phyloP scores from a whole-genome alignment of 2,113 vertebrate species.

The Leptosomus discolor region DNA sequence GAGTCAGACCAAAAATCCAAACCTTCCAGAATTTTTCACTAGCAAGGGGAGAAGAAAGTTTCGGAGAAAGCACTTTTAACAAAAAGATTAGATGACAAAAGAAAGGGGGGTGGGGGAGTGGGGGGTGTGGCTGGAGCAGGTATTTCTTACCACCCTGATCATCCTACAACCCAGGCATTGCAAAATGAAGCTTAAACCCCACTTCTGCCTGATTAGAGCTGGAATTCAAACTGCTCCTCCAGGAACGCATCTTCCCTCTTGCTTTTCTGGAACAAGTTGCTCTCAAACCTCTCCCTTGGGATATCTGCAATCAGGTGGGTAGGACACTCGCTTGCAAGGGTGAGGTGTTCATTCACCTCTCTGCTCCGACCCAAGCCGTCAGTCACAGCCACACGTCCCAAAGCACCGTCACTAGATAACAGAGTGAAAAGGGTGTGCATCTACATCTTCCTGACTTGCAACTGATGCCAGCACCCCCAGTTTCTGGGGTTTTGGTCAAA shows the following conservation, averaged over 20 bases:
- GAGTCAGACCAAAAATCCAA: neutral
- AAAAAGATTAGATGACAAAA: neutral
- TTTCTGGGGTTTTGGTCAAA: neutral
- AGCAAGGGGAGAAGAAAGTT: neutral
- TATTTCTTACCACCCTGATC: neutral
- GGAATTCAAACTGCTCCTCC: neutral
- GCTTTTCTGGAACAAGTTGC: neutral
- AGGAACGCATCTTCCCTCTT: neutral
- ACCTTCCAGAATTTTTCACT: neutral
- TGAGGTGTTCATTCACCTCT: accelerated
- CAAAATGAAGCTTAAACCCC: neutral
- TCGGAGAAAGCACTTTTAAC: neutral
- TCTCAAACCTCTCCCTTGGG: neutral
- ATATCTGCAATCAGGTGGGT: neutral
- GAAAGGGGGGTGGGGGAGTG: neutral
- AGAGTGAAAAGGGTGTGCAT: neutral
- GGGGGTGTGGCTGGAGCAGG: neutral
- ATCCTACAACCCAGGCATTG: neutral
- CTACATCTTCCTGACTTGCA: neutral
- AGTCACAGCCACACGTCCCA: neutral
- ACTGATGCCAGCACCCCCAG: neutral
- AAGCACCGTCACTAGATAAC: neutral
- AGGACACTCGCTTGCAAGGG: neutral
- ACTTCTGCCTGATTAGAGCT: neutral
- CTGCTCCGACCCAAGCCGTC: accelerated